Percentiles rank a stretch among this genome's conserved stretches.
These are phyloP conservation scores for Typhlichthys subterraneus DNA, from an alignment of 2,797 vertebrate genomes.

Conservation along the genomic window DNA sequence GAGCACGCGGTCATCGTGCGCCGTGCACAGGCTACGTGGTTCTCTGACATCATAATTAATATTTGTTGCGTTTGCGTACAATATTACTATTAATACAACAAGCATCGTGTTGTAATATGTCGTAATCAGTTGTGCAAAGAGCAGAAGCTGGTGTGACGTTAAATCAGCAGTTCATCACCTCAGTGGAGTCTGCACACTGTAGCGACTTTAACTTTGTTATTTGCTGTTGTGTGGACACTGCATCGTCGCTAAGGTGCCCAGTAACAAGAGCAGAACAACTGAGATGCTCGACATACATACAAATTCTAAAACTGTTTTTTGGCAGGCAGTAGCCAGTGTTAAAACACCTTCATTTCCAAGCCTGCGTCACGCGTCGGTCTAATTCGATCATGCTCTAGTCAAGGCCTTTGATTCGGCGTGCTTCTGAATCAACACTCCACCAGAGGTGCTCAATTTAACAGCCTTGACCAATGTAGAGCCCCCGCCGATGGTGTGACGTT, in stretches of 20 bases:
- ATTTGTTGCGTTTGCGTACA: too few species aligned
- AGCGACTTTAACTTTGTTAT: constrained; percentile 29
- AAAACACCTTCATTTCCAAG: neutral
- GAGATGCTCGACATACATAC: too few species aligned
- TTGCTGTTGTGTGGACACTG: constrained; percentile 7
- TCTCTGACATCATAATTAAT: too few species aligned
- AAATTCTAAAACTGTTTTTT: too few species aligned
- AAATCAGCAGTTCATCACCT: constrained; percentile 45
- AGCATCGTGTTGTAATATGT: too few species aligned
- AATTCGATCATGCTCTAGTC: constrained; percentile 23
- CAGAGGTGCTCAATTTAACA: constrained; percentile 34
- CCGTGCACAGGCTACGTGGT: too few species aligned
- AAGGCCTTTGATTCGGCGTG: constrained; percentile 27
- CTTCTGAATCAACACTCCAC: constrained; percentile 2
- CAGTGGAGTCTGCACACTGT: constrained; percentile 29
- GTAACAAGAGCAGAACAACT: too few species aligned
- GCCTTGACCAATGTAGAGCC: constrained; percentile 1
- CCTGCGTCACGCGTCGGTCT: constrained; percentile 6
- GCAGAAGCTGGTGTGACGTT: neutral
- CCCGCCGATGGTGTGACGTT: constrained; percentile 8
- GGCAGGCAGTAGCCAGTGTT: too few species aligned
- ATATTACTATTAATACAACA: too few species aligned
- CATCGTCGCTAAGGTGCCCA: too few species aligned
- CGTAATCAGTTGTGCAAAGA: neutral
- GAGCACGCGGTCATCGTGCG: too few species aligned